These are phyloP conservation scores for Fukomys damarensis DNA, from an alignment of 2,113 vertebrate genomes.

Conservation along the genomic window DNA sequence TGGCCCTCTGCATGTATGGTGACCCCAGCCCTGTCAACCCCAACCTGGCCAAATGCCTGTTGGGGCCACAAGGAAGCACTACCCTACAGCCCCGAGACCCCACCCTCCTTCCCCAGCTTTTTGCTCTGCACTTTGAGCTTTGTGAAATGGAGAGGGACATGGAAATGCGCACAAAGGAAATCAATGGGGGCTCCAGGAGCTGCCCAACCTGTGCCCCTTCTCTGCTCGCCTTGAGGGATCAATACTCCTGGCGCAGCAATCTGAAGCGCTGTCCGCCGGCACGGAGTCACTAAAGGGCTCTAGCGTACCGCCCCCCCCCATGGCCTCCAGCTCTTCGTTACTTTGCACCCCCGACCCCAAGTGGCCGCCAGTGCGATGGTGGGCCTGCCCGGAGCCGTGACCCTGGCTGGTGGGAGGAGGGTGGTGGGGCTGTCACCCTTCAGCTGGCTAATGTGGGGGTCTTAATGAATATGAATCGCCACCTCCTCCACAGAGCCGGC, in stretches of 20 bases:
- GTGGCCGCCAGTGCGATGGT: constrained; percentile 46
- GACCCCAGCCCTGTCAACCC: neutral
- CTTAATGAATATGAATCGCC: constrained; percentile 93
- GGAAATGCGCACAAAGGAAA: neutral
- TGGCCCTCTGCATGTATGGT: fast-evolving
- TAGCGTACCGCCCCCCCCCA: constrained; percentile 41
- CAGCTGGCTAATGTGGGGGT: constrained; percentile 83
- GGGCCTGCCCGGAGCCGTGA: constrained; percentile 77
- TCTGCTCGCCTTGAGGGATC: neutral
- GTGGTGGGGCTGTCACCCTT: constrained; percentile 71
- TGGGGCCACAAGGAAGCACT: neutral
- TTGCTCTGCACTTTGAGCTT: neutral
- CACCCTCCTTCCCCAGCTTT: neutral
- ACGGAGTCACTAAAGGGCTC: fast-evolving
- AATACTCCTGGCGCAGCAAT: neutral
- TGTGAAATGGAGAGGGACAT: neutral
- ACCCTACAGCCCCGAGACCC: neutral
- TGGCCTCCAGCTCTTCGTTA: neutral
- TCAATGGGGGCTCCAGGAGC: neutral
- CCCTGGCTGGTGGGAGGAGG: constrained; percentile 67
- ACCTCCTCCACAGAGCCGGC: constrained; percentile 85
- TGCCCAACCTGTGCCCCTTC: neutral
- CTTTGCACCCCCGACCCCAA: neutral
- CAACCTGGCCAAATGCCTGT: neutral
- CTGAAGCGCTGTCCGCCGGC: fast-evolving